Percentiles rank a stretch among this genome's conserved stretches.
Conservation (phyloP, 2,797 vertebrate genomes). For the Onychomys leucogaster region DNA sequence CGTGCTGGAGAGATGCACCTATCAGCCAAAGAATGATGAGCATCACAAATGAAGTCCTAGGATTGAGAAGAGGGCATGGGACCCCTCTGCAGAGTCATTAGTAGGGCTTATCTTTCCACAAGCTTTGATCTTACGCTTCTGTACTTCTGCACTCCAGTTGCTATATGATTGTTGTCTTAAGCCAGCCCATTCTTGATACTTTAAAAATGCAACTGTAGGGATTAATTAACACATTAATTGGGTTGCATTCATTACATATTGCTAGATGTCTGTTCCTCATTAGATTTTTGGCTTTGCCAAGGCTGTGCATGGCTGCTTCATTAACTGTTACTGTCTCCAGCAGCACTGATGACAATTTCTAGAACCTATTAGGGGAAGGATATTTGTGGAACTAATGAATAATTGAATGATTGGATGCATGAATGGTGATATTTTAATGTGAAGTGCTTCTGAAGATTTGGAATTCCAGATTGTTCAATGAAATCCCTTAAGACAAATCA, state of each 20-base stretch:
- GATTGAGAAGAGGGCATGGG: background rate
- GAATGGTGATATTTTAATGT: background rate
- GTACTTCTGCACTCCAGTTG: background rate
- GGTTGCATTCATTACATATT: background rate
- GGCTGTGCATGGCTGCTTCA: background rate
- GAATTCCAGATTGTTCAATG: conserved; percentile 26
- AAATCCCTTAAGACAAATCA: conserved; percentile 32
- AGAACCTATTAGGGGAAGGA: background rate
- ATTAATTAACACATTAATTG: background rate
- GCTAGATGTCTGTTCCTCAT: background rate
- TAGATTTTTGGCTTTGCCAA: background rate
- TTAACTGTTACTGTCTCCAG: background rate
- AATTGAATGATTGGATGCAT: background rate
- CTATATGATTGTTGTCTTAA: background rate
- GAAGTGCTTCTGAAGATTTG: background rate
- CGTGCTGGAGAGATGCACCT: background rate
- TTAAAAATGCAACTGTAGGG: background rate
- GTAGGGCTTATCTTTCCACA: fast-evolving
- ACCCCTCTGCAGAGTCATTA: background rate
- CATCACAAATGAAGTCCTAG: too few species aligned
- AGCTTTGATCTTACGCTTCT: background rate
- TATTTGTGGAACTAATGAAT: background rate
- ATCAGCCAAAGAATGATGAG: background rate
- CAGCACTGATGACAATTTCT: background rate
- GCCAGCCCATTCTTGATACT: background rate